A percentile compares a stretch with the other conserved stretches of the same genome.
Conservation (phyloP, 2,888 invertebrate genomes). For the Stenotaenia linearis region DNA sequence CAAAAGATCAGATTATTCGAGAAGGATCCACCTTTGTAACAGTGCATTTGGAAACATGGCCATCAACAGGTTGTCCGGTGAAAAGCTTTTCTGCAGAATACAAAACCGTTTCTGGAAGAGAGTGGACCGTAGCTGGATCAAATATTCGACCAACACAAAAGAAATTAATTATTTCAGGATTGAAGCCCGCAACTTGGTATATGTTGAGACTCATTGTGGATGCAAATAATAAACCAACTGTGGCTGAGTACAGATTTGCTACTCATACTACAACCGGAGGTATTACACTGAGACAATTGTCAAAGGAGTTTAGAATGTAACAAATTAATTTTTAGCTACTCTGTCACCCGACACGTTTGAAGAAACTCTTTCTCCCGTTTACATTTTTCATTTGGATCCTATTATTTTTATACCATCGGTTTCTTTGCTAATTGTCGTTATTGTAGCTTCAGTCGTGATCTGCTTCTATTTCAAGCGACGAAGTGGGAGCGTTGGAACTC, state of each 20-base stretch:
- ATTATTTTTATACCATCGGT: background rate
- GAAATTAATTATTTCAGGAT: constrained; percentile 14
- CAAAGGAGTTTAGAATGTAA: too few species aligned
- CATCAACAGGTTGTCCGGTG: constrained; percentile 26
- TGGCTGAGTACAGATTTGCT: constrained; percentile 11
- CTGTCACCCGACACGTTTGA: constrained; percentile 11
- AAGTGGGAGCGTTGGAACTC: constrained; percentile 21
- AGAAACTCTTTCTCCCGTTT: background rate
- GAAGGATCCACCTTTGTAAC: constrained; percentile 35
- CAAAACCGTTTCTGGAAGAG: background rate
- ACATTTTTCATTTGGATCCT: constrained; percentile 24
- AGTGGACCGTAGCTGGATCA: constrained; percentile 17
- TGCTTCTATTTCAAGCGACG: background rate
- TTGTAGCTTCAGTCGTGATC: constrained; percentile 24
- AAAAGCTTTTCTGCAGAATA: constrained; percentile 24
- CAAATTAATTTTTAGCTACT: background rate
- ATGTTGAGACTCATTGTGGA: background rate
- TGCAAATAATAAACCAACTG: background rate
- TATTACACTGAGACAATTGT: too few species aligned
- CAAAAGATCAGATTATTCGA: constrained; percentile 31
- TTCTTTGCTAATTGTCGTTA: constrained; percentile 6
- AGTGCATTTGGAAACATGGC: constrained; percentile 34
- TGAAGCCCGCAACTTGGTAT: constrained; percentile 29
- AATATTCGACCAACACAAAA: constrained; percentile 8
- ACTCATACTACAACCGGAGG: constrained; percentile 29